These are phyloP conservation scores for Lamellibrachia satsuma DNA, from an alignment of 2,888 invertebrate genomes.

Conservation along the genomic window DNA sequence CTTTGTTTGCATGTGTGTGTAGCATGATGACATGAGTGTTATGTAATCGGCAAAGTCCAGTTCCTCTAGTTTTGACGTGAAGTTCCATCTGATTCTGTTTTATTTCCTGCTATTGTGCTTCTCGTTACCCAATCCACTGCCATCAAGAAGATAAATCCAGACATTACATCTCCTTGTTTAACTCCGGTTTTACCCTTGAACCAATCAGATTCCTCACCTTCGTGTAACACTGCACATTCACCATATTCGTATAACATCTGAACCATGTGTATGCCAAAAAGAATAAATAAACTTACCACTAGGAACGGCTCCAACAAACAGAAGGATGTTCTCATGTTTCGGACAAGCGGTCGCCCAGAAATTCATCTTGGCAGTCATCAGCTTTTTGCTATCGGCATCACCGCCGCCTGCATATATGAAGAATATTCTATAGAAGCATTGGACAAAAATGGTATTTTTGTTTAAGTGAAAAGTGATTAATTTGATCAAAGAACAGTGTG, in stretches of 20 bases:
- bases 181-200: too few relatives aligned
- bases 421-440: not conserved
- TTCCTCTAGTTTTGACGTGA: too few relatives aligned
- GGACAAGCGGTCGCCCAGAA: conserved; percentile 24
- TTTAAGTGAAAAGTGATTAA: not conserved
- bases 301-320: conserved; percentile 14
- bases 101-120: too few relatives aligned
- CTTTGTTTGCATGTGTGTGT: too few relatives aligned
- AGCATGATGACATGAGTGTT: too few relatives aligned
- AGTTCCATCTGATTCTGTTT: too few relatives aligned
- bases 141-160: too few relatives aligned
- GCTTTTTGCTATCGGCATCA: not conserved
- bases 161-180: too few relatives aligned
- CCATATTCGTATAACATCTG: not conserved
- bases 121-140: too few relatives aligned
- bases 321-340: conserved; percentile 30
- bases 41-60: too few relatives aligned
- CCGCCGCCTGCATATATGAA: not conserved
- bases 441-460: not conserved
- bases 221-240: too few relatives aligned
- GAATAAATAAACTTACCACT: not conserved
- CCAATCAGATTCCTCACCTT: too few relatives aligned
- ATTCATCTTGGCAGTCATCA: conserved; percentile 29
- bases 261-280: not conserved
- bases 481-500: not conserved